phyloP scores from a whole-genome alignment of 2,113 vertebrate species.

The Mugil cephalus region DNA sequence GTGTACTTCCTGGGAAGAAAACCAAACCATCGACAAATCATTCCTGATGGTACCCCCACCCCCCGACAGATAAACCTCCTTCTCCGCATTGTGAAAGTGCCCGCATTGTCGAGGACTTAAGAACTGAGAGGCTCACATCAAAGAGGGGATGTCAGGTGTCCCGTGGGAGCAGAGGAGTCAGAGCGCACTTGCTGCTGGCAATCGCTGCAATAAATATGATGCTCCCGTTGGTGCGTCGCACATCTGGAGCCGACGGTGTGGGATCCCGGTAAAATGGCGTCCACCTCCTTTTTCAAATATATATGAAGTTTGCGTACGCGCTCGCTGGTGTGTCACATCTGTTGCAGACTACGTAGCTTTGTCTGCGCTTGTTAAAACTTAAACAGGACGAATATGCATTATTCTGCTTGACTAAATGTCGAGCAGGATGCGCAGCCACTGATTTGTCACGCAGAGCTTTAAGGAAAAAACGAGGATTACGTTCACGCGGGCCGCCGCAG shows the following conservation, averaged over 20 bases:
- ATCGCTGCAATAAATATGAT: slow-evolving; percentile 53
- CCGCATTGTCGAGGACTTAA: slow-evolving; percentile 55
- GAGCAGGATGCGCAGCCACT: not conserved
- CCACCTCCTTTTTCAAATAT: not conserved
- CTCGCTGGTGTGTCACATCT: not conserved
- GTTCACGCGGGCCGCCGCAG: slow-evolving; percentile 14
- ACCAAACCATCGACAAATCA: slow-evolving; percentile 71
- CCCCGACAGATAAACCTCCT: slow-evolving; percentile 52
- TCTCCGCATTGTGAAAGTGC: slow-evolving; percentile 57
- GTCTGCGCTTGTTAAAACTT: slow-evolving; percentile 10
- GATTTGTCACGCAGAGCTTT: slow-evolving; percentile 27
- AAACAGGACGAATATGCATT: slow-evolving; percentile 25
- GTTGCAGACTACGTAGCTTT: not conserved
- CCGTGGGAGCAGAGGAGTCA: slow-evolving; percentile 54
- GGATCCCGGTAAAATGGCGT: slow-evolving; percentile 18
- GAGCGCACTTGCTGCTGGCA: slow-evolving; percentile 28
- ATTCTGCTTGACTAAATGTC: slow-evolving; percentile 26
- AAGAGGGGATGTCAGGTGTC: slow-evolving; percentile 61
- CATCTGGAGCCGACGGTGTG: slow-evolving; percentile 16
- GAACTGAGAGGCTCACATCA: slow-evolving; percentile 62
- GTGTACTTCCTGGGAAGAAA: slow-evolving; percentile 54
- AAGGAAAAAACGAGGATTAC: slow-evolving; percentile 27
- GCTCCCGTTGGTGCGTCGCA: slow-evolving; percentile 12
- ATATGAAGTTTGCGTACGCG: not conserved
- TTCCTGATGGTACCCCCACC: slow-evolving; percentile 35